Conservation (phyloP, 2,888 invertebrate genomes). For the Pedicia rivosa region DNA sequence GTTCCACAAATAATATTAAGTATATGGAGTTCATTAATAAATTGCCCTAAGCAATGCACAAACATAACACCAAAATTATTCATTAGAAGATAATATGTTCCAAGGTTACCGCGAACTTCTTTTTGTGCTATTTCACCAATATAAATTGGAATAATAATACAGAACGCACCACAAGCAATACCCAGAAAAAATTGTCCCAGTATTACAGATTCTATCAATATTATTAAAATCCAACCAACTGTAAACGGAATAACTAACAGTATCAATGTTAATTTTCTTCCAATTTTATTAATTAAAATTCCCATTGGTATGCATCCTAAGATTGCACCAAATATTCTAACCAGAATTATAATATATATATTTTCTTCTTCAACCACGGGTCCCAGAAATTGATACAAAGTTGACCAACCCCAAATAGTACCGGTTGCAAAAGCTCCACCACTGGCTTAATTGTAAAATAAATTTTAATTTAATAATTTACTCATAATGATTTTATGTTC, state of each 20-base stretch:
- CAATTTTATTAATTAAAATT: constrained; percentile 41
- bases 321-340: constrained; percentile 49
- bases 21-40: constrained; percentile 20
- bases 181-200: constrained; percentile 30
- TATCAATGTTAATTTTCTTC: constrained; percentile 44
- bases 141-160: constrained; percentile 60
- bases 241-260: constrained; percentile 42
- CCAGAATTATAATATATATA: no score
- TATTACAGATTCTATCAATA: constrained; percentile 46
- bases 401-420: no score
- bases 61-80: constrained; percentile 59
- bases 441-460: no score
- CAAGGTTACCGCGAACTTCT: constrained; percentile 59
- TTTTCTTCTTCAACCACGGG: no score
- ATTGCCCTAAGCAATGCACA: constrained; percentile 42
- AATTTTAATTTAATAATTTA: no score
- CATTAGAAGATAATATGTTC: constrained; percentile 65
- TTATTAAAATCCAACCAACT: constrained; percentile 56
- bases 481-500: no score
- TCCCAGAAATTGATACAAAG: no score
- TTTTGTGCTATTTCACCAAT: constrained; percentile 67
- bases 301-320: constrained; percentile 48
- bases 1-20: constrained; percentile 23
- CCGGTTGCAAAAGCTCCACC: no score
- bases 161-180: constrained; percentile 53